Evolutionary conservation across 2,797 vertebrate genomes (phyloP), one percentile per base, ranked within the genome.

Genomic region (Ceyx erithaca): DNA sequence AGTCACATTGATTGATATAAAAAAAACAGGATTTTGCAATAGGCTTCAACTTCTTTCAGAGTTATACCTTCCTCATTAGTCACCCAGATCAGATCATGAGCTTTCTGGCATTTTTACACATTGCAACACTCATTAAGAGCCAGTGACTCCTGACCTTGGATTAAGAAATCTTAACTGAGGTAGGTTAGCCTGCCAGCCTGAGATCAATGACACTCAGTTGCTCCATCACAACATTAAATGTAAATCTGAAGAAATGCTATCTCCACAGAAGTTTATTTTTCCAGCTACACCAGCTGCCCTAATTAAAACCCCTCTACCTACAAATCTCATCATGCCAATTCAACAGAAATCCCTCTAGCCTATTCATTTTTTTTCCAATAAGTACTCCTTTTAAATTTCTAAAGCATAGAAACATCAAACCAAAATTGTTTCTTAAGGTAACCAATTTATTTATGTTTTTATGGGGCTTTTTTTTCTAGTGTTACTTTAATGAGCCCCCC

Each of bases 101-200:
- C 67, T 75, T 66, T 40, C 59, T 45, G 22, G 59, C 68, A 33
- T 83, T 90, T 93, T 81, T 35, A 78, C 40, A 66, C 46, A n/a
- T 52, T 84, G 86, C 76, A 63, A 85, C 52, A 76, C 15, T 66
- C 62, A 76, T 63, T 85, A 87, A 76, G 51, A 87, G 52, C 40
- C 51, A 77, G 30, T 67, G 72, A 87, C 46, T 94, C 63, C 55
- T 72, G 79, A 90, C 73, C 66, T 52, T 41, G 58, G 59, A 90
- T 90, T 94, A 92, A 89, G 90, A 94, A 93, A 91, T 66, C 35
- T 45, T 52, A 70, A 49, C 68, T 25, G 72, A 87, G 23, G 45
- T 55, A 68, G 14, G 62, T 76, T 80, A 82, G 57, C 73, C 12
- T 48, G 28, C 66, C 86, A 87, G 1, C 43, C 51, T 78, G 49